Conservation (phyloP, 2,113 vertebrate species). For the Pimephales promelas region DNA sequence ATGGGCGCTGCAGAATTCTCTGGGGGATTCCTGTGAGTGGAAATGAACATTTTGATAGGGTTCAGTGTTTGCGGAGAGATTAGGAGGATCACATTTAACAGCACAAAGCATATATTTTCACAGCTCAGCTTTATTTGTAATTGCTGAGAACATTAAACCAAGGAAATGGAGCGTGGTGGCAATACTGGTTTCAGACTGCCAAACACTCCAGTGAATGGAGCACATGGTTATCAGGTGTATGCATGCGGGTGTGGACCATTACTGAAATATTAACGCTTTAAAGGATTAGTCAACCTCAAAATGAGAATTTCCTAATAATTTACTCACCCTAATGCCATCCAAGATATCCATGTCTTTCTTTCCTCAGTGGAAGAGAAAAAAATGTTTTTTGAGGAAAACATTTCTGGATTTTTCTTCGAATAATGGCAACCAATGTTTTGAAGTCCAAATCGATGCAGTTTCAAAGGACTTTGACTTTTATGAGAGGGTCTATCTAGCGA, state of each 20-base stretch:
- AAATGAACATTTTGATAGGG: conserved; percentile 1
- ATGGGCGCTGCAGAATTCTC: not conserved
- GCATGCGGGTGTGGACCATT: conserved; percentile 19
- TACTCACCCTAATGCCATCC: too few relatives aligned
- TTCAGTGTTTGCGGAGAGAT: conserved; percentile 36
- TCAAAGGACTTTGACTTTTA: too few relatives aligned
- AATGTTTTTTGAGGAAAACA: too few relatives aligned
- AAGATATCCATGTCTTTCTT: too few relatives aligned
- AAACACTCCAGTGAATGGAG: not conserved
- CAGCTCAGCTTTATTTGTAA: conserved; percentile 28
- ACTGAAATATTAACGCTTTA: not conserved
- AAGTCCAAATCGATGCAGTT: too few relatives aligned
- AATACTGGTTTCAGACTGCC: not conserved
- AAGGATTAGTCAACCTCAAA: too few relatives aligned
- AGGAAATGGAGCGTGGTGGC: conserved; percentile 26
- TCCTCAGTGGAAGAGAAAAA: too few relatives aligned
- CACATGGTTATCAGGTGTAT: not conserved
- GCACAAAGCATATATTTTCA: conserved; percentile 31
- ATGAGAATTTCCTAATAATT: too few relatives aligned
- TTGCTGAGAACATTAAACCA: conserved; percentile 21
- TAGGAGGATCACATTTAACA: conserved; percentile 30
- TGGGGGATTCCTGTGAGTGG: not conserved
- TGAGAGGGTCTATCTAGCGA: too few relatives aligned
- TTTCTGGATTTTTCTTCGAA: too few relatives aligned
- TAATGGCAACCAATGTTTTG: too few relatives aligned